Evolutionary conservation across 1,140 invertebrate species (phyloP), one percentile per base, ranked within the genome.

Genomic region (Popillia japonica): DNA sequence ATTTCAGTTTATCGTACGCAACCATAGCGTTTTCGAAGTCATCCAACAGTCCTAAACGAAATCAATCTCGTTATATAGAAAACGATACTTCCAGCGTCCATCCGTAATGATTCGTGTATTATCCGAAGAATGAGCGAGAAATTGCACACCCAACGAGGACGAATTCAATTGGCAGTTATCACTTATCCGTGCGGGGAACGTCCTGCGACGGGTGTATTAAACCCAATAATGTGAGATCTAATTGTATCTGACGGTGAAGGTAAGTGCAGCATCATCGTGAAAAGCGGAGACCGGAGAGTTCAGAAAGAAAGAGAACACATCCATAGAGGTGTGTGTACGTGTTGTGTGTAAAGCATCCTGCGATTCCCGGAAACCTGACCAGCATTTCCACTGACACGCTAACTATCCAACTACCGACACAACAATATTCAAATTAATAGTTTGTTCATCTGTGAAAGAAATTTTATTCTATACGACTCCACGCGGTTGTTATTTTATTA

Each of bases 361-460:
- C 79, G 77, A 80, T 80, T 80, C 79, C 61, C 72, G 76, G 79
- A 80, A 80, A 78, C 64, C 76, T 78, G 79, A 80, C 79, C 72
- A 77, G 77, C 79, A 76, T 61, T 73, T 80, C 72, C 59, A 76
- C 77, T 79, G 78, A 79, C 78, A 79, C 78, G 78, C 44, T 79
- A 79, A 79, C 78, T 79, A 72, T 72, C 75, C 61, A 55, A 77
- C 78, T 77, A 79, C 79, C 79, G 76, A 79, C 78, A 68, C 61
- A 79, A 76, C 78, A 79, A 75, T 79, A 79, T 79, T 79, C 78
- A 79, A 79, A 79, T 79, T 79, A 79, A 79, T 76, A 55, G 75
- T 76, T 48, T 48, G 75, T 55, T 55, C 42, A 76, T 76, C 42
- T 48, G 75, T 76, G 14, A 76, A 76, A 44, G 42, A 76, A 74